phyloP scores from a whole-genome alignment of 1,140 invertebrate species.

The Nautilus pompilius region DNA sequence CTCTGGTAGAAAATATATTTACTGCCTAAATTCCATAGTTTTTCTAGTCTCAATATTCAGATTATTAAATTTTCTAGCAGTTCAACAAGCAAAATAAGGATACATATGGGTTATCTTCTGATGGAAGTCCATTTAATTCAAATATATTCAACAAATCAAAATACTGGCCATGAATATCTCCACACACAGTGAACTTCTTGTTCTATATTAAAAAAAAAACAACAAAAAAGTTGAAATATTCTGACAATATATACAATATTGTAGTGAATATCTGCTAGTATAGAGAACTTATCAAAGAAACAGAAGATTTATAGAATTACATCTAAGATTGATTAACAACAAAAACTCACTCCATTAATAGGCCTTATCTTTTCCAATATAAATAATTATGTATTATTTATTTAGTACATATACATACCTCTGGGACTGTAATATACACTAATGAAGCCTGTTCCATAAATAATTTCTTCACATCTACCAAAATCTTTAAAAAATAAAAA shows the following conservation, averaged over 20 bases:
- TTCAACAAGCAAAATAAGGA: too few species aligned
- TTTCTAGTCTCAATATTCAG: too few species aligned
- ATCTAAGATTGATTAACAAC: not conserved
- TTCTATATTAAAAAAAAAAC: constrained; percentile 58
- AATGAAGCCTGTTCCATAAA: constrained; percentile 83
- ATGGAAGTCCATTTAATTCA: constrained; percentile 92
- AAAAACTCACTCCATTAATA: not conserved
- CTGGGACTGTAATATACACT: constrained; percentile 83
- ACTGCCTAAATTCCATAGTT: not conserved
- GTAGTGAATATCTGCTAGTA: too few species aligned
- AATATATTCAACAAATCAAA: constrained; percentile 99
- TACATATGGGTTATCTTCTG: constrained; percentile 93
- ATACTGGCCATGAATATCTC: constrained; percentile 99
- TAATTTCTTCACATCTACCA: constrained; percentile 83
- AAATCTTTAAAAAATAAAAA: constrained; percentile 67
- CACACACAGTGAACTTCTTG: constrained; percentile 97
- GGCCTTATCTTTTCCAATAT: not conserved
- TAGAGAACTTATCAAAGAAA: too few species aligned
- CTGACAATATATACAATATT: not conserved
- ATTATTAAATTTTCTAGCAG: too few species aligned
- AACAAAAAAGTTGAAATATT: constrained; percentile 3
- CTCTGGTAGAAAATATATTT: not conserved
- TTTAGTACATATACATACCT: constrained; percentile 49
- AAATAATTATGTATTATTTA: not conserved
- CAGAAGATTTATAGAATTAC: too few species aligned